Percentiles rank a stretch among this genome's conserved stretches.
Conservation (phyloP, 2,888 invertebrate genomes). For the Limenitis camilla region DNA sequence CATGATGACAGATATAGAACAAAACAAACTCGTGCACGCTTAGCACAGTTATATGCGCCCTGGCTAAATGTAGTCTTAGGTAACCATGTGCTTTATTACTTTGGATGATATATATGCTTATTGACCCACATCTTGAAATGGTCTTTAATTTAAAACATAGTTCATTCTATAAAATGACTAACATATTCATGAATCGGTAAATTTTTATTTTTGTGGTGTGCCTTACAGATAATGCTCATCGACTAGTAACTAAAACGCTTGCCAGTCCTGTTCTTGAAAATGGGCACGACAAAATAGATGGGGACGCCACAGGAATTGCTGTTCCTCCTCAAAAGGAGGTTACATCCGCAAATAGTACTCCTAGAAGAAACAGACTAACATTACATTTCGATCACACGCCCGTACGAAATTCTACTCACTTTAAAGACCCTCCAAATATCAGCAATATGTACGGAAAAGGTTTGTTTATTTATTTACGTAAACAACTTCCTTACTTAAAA, state of each 20-base stretch:
- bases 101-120: no score
- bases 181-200: no score
- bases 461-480: constrained; percentile 27
- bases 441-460: constrained; percentile 59
- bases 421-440: constrained; percentile 79
- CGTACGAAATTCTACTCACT: constrained; percentile 80
- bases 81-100: constrained; percentile 25
- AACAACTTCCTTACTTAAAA: neutral
- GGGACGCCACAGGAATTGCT: constrained; percentile 37
- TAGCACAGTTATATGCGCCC: constrained; percentile 93
- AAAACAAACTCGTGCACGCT: constrained; percentile 86
- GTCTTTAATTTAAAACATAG: no score
- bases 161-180: no score
- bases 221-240: constrained; percentile 83
- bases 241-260: constrained; percentile 65
- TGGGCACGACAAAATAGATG: constrained; percentile 53
- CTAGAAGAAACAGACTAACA: constrained; percentile 79
- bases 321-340: constrained; percentile 40
- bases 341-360: constrained; percentile 63
- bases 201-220: no score
- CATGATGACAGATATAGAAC: constrained; percentile 92
- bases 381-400: constrained; percentile 83
- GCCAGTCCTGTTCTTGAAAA: constrained; percentile 55
- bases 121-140: no score
- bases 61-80: constrained; percentile 86